Evolutionary conservation across 2,113 vertebrate species (phyloP), one percentile per base, ranked within the genome.

Genomic region (Dascyllus trimaculatus): DNA sequence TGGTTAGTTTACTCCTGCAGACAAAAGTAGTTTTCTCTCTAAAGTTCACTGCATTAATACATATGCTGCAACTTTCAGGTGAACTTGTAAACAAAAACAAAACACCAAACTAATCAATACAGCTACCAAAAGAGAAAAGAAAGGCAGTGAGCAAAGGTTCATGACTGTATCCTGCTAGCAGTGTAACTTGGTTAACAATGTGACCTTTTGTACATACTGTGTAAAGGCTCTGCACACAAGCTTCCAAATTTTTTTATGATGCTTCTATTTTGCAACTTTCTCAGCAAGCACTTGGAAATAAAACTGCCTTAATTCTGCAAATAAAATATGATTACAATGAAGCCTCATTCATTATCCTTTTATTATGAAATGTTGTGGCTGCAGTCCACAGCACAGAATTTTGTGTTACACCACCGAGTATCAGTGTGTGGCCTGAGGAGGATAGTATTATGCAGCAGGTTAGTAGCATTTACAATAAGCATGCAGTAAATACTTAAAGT

Each of bases 311-410:
- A 26, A 26, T 17, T 48, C 4, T 48, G 15, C 46, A 18, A 2
- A 48, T 48, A 48, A 48, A 48, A 19, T 10, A 18, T 15, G 46
- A 48, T 38, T 25, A 3, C 14, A 75, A 40, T 46, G 15, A 25
- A 43, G 49, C 13, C 24, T 45, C 45, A 18, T 18, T 56, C n/a
- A 11, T 40, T 43, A 46, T n/a, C 46, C 26, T n/a, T 45, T 43
- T 26, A 18, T 45, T 24, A 35, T 48, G 62, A 49, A 58, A 58
- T 43, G 71, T 25, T 46, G 48, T 10, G 26, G 19, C 68, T 59
- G 68, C 56, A 19, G 19, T 11, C 22, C 5, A 51, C 11, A 9
- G 11, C 35, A 17, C 11, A 46, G 19, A 35, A 19, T 65, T 45
- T 32, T n/a, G n/a, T 21, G 13, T 56, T 25, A 46, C 45, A 48